Conservation (phyloP, 1,140 invertebrate genomes). For the Drosophila tsacasi region DNA sequence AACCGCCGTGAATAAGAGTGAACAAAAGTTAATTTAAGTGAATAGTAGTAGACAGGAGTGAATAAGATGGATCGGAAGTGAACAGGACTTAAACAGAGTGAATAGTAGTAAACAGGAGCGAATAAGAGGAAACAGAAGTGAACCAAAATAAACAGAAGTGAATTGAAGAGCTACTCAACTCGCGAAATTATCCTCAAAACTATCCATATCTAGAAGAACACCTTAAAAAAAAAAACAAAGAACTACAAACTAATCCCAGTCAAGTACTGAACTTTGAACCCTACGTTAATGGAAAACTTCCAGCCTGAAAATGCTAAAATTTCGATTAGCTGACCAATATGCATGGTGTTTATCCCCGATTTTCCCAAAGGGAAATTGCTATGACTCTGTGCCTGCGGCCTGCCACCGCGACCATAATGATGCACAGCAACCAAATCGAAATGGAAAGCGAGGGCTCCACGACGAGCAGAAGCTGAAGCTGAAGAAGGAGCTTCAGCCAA, state of each 20-base stretch:
- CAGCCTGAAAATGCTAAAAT: background rate
- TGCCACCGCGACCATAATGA: conserved; percentile 19
- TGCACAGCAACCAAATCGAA: conserved; percentile 8
- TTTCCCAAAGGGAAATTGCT: conserved; percentile 5
- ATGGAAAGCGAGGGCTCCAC: conserved; percentile 6
- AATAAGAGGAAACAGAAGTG: no score
- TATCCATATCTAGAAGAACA: background rate
- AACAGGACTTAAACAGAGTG: background rate
- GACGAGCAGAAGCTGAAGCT: background rate
- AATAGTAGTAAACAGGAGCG: background rate
- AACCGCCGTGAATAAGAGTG: no score
- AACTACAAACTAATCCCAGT: no score
- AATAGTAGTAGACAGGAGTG: background rate
- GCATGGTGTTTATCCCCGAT: background rate
- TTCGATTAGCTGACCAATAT: conserved; percentile 18
- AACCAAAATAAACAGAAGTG: no score
- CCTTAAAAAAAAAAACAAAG: background rate
- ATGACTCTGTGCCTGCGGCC: background rate
- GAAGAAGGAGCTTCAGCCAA: conserved; percentile 1
- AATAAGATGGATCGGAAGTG: background rate
- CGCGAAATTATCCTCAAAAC: no score
- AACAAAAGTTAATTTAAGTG: background rate
- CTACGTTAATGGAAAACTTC: background rate
- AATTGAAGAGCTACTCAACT: background rate
- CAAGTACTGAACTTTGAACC: background rate